These are phyloP conservation scores for Gavialis gangeticus DNA, from an alignment of 2,113 vertebrate genomes.

Conservation along the genomic window DNA sequence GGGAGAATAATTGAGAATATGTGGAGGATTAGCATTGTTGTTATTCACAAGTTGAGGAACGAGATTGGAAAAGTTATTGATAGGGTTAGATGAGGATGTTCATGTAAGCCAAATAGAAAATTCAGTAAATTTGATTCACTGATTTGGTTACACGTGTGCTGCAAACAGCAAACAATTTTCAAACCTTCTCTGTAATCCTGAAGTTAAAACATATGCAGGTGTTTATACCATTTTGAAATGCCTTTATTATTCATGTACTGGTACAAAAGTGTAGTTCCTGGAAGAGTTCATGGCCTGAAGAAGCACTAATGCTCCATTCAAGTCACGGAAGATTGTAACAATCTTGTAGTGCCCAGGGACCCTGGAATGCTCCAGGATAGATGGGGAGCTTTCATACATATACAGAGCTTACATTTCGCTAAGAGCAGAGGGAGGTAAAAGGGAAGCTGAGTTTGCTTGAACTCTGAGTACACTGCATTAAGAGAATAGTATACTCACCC, in stretches of 20 bases:
- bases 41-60: neutral
- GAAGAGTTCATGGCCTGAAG: neutral
- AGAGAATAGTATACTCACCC: neutral
- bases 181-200: neutral
- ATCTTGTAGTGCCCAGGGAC: neutral
- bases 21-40: neutral
- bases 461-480: neutral
- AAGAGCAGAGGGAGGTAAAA: neutral
- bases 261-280: neutral
- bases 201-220: neutral
- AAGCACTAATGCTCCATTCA: fast-evolving
- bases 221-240: neutral
- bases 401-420: neutral
- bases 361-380: neutral
- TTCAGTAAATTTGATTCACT: neutral
- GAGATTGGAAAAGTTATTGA: neutral
- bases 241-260: neutral
- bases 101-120: neutral
- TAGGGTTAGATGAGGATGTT: neutral
- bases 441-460: neutral
- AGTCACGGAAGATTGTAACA: neutral
- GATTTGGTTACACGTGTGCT: neutral
- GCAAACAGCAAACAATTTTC: neutral
- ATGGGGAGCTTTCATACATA: neutral
- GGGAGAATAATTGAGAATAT: neutral